Evolutionary conservation across 2,113 vertebrate species (phyloP), one percentile per base, ranked within the genome.

Genomic region (Lophotis ruficrista): DNA sequence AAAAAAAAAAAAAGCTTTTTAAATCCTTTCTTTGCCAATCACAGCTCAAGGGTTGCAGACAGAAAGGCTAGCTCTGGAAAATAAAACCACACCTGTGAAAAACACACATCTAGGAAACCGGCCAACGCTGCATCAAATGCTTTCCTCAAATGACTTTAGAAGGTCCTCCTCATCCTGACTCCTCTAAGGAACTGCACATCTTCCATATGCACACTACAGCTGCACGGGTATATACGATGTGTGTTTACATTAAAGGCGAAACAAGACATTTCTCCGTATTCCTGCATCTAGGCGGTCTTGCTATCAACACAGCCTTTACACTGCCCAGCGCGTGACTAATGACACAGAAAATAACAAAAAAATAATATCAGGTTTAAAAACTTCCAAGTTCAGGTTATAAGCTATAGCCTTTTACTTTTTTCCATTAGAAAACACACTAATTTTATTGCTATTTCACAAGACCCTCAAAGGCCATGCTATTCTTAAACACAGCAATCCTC

Each of bases 401-500:
- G 53, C 23, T 11, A 5, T 14, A 91, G 30, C 4, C 11, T 76
- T 91, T 80, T 33, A 10, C 23, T 37, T 65, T 54, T 68, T 60
- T 64, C 47, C 66, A 57, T 38, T 72, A 75, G n/a, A 57, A 90
- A 82, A 35, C 2, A 71, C 22, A 27, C 61, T 45, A 17, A 70
- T 91, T 87, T 89, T 60, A 85, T 53, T 93, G 66, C 41, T 69
- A 53, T 51, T 89, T 72, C 47, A 60, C 41, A 93, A 76, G 64
- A 91, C 31, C 38, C 80, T 90, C 45, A 94, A 90, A 89, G 60
- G 58, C 53, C 69, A 60, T 4, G 17, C 56, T 81, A 17, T 38
- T 88, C 90, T 94, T 95, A 95, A 92, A 88, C 75, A 85, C 3
- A 85, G 30, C 61, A 75, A 35, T 78, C 21, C 6, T 89, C 37